phyloP scores from a whole-genome alignment of 2,888 invertebrate species.

The Hanleya hanleyi region DNA sequence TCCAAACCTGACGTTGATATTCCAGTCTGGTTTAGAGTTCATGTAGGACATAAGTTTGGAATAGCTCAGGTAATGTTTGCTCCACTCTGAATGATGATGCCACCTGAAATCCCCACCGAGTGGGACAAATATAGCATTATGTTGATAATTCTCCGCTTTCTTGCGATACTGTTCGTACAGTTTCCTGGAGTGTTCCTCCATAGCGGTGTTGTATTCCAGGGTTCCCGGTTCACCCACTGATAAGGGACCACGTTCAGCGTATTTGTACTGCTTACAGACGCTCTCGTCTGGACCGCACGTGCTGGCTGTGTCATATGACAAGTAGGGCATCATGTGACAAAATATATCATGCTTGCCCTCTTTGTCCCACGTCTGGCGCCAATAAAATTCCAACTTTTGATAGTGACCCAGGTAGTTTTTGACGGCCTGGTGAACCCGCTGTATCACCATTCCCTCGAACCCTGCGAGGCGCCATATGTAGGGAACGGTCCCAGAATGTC shows the following conservation, averaged over 20 bases:
- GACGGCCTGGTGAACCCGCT: conserved; percentile 81
- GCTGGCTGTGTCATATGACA: conserved; percentile 97
- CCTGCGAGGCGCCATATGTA: conserved; percentile 60
- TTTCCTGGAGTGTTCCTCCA: conserved; percentile 86
- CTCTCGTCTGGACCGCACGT: conserved; percentile 96
- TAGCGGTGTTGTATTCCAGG: conserved; percentile 84
- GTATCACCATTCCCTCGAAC: conserved; percentile 56
- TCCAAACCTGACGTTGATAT: conserved; percentile 78
- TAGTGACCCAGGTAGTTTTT: conserved; percentile 86
- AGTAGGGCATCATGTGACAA: conserved; percentile 95
- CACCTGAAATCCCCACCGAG: conserved; percentile 97
- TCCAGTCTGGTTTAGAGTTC: conserved; percentile 81
- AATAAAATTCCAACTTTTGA: conserved; percentile 89
- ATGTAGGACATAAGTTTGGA: conserved; percentile 89
- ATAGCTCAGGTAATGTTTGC: conserved; percentile 95
- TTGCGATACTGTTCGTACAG: conserved; percentile 90
- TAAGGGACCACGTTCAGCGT: conserved; percentile 88
- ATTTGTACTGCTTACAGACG: conserved; percentile 74
- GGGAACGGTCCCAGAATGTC: conserved; percentile 62
- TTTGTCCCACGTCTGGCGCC: conserved; percentile 84
- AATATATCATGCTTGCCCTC: conserved; percentile 77
- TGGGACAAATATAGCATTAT: conserved; percentile 94
- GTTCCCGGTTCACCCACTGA: conserved; percentile 83
- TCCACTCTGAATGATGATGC: conserved; percentile 90
- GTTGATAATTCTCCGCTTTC: conserved; percentile 90